Base-by-base conservation (phyloP, 2,888 invertebrate genomes). In the Gnatocerus cornutus region DNA sequence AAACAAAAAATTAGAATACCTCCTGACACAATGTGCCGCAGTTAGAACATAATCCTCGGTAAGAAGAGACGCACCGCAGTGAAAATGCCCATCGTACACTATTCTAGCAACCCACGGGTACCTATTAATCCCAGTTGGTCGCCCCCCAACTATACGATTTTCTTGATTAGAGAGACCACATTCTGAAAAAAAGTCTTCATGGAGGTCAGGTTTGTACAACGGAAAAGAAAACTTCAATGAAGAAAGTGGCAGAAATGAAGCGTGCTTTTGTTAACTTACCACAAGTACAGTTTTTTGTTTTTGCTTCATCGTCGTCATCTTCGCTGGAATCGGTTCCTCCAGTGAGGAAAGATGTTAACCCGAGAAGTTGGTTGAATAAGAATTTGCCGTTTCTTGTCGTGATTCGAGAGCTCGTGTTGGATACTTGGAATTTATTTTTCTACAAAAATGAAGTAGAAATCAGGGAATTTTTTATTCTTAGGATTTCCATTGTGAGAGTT, bases 101-200 rank as follows among this genome's bases (percentile, higher is more conserved):
- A 96, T 88, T 46, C 95, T 88, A 1, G 93, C 95, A 84, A 95
- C 90, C 95, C 95, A 95, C 6, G 95, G 95, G 84, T 94, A 95
- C 75, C 92, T 90, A 85, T 95, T 94, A 30, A 93, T 88, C 58
- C 92, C 92, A 0, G 95, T 92, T 14, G 95, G 93, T 79, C 90
- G 88, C 9, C 95, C 95, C 56, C 95, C 95, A 63, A 96, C 93
- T 74, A 96, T 95, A 76, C 95, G 88, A 82, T 93, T 93, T 87
- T 95, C 94, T 86, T 94, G 94, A 86, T 93, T 95, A 0, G 92
- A 88, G 68, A 92, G 87, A 37, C 95, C 94, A 80, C 95, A 95
- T 85, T 95, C 94, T 94, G 85, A 50, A 85, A 85, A 74, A 53
- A 72, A 72, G 55, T 69, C 65, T 72, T 14, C 21, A 39, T 50